Conservation (phyloP, 1,140 invertebrate species). For the Drosophila ironensis region DNA sequence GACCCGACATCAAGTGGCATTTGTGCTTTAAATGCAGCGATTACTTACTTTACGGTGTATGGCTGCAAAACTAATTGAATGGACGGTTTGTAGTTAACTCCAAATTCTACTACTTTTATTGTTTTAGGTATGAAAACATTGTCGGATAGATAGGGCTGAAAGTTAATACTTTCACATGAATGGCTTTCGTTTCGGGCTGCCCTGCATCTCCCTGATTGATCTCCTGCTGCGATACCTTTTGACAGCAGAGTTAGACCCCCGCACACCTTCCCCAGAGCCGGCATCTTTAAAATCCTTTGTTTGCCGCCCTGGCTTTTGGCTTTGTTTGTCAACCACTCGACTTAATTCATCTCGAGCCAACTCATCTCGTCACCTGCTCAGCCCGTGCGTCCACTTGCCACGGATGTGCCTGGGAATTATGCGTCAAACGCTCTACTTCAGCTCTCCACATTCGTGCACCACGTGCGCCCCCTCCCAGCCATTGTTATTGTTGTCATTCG, state of each 20-base stretch:
- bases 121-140: no score
- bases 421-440: conserved; percentile 64
- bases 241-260: no score
- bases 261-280: not conserved
- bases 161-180: not conserved
- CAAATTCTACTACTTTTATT: no score
- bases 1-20: not conserved
- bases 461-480: not conserved
- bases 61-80: no score
- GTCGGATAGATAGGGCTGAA: no score
- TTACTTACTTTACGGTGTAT: no score
- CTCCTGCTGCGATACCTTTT: no score
- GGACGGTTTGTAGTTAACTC: no score
- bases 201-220: conserved; percentile 2
- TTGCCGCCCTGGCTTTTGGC: not conserved
- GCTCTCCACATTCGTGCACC: not conserved
- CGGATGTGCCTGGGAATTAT: conserved; percentile 67
- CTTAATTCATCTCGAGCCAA: conserved; percentile 27
- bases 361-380: conserved; percentile 33
- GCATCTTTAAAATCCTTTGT: not conserved
- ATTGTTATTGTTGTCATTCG: conserved; percentile 61
- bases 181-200: not conserved
- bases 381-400: conserved; percentile 10
- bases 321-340: conserved; percentile 18
- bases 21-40: not conserved